Conservation (phyloP, 2,113 vertebrate species). For the Anolis sagrei region DNA sequence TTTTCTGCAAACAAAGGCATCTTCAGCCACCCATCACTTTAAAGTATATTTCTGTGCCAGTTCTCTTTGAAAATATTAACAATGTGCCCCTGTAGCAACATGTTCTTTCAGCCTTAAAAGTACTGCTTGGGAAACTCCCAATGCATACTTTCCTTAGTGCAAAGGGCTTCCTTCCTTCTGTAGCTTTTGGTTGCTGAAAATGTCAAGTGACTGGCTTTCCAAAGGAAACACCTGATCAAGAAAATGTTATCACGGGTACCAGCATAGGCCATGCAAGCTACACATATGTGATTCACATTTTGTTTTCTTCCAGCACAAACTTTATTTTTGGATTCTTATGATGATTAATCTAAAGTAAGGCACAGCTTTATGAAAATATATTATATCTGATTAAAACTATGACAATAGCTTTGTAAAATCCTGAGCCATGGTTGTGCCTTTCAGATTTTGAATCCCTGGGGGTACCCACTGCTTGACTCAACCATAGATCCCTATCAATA, state of each 20-base stretch:
- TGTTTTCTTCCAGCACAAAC: neutral
- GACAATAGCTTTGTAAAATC: neutral
- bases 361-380: neutral
- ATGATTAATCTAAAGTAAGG: neutral
- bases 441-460: too few relatives aligned
- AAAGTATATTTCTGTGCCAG: neutral
- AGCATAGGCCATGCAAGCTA: neutral
- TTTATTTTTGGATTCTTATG: neutral
- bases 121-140: conserved; percentile 20
- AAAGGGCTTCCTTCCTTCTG: neutral
- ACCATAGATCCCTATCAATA: too few relatives aligned
- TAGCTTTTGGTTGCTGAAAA: neutral
- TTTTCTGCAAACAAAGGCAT: conserved; percentile 6
- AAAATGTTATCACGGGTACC: neutral
- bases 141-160: neutral
- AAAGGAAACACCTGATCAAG: neutral
- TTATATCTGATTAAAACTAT: neutral
- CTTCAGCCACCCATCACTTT: neutral
- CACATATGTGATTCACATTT: too few relatives aligned
- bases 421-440: too few relatives aligned
- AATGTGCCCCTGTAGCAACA: conserved; percentile 15
- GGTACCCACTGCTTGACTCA: too few relatives aligned
- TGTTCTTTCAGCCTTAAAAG: neutral
- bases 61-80: conserved; percentile 22
- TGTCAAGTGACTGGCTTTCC: neutral